These are phyloP conservation scores for Dipodomys spectabilis DNA, from an alignment of 2,113 vertebrate genomes.

Conservation along the genomic window DNA sequence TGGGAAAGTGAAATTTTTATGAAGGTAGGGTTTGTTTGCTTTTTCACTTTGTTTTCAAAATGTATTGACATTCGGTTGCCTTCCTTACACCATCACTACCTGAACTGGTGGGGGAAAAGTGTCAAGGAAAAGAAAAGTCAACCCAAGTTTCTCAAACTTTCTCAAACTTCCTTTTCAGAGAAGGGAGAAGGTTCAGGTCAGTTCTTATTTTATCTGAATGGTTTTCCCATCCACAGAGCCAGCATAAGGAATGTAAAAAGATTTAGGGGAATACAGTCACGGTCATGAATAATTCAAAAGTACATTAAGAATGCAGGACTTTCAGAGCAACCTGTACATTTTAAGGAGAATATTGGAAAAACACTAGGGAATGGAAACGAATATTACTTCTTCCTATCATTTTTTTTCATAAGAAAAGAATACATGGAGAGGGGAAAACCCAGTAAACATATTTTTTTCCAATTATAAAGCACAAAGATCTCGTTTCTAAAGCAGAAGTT, in stretches of 20 bases:
- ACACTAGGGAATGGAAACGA: conserved; percentile 69
- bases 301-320: conserved; percentile 72
- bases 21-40: conserved; percentile 2
- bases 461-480: conserved; percentile 49
- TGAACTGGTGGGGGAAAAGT: conserved; percentile 13
- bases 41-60: conserved; percentile 36
- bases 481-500: conserved; percentile 48
- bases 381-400: conserved; percentile 60
- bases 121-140: conserved; percentile 61
- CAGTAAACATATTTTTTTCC: background rate
- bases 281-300: conserved; percentile 80
- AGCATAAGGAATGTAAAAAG: conserved; percentile 71
- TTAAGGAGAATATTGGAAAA: conserved; percentile 72
- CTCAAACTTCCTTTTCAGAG: conserved; percentile 58
- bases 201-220: conserved; percentile 73
- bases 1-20: conserved; percentile 67
- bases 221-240: conserved; percentile 70
- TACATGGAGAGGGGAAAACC: background rate
- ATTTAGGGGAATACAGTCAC: conserved; percentile 72
- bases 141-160: conserved; percentile 58
- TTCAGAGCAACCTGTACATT: conserved; percentile 57
- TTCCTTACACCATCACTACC: conserved; percentile 30
- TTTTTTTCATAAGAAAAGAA: conserved; percentile 56
- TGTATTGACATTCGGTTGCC: conserved; percentile 48
- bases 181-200: conserved; percentile 72